These are phyloP conservation scores for Drosophila macrospina DNA, from an alignment of 2,888 invertebrate genomes.

Conservation along the genomic window DNA sequence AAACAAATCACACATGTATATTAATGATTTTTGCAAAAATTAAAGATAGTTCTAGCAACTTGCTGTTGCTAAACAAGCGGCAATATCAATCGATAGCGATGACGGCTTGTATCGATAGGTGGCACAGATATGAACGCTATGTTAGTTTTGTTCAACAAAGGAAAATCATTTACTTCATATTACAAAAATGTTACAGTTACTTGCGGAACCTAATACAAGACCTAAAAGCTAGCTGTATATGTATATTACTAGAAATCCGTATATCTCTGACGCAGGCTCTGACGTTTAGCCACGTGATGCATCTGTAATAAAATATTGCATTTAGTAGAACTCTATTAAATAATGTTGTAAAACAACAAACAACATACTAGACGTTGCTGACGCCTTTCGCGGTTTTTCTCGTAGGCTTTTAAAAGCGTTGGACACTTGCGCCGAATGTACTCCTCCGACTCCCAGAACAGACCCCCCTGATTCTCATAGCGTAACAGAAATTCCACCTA, in stretches of 20 bases:
- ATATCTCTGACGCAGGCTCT: conserved; percentile 80
- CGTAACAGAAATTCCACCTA: conserved; percentile 80
- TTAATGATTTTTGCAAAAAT: neutral
- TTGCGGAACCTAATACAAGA: conserved; percentile 64
- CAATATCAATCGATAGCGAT: conserved; percentile 1
- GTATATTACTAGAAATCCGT: conserved; percentile 75
- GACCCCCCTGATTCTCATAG: conserved; percentile 73
- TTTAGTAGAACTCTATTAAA: neutral
- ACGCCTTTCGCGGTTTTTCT: conserved; percentile 74
- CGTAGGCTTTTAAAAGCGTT: conserved; percentile 75
- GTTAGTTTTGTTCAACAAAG: conserved; percentile 69
- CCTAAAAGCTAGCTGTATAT: conserved; percentile 57
- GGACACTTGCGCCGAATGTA: conserved; percentile 76
- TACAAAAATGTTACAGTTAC: conserved; percentile 74
- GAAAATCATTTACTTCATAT: conserved; percentile 78
- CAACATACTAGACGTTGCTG: conserved; percentile 78
- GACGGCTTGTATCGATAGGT: neutral
- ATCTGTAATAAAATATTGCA: conserved; percentile 59
- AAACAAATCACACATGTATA: neutral
- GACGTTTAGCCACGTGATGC: conserved; percentile 81
- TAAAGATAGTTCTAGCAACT: neutral
- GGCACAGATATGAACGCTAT: neutral
- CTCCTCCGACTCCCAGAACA: conserved; percentile 80
- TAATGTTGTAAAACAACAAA: neutral
- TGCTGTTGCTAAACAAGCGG: neutral